phyloP scores from a whole-genome alignment of 2,888 invertebrate genomes.

The Xestia xanthographa region DNA sequence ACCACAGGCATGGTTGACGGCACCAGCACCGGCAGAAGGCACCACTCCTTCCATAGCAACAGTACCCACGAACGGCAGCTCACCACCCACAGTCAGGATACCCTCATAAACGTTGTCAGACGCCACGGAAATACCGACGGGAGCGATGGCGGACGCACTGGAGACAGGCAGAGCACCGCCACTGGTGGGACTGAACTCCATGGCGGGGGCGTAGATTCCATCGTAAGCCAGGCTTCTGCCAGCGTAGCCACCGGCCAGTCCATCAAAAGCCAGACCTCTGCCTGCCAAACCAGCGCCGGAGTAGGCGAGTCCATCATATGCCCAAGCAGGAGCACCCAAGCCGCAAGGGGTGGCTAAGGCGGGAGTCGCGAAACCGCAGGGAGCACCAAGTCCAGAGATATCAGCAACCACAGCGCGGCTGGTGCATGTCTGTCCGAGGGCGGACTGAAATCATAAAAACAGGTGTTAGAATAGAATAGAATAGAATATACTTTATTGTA shows the following conservation, averaged over 20 bases:
- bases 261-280: background rate
- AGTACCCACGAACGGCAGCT: constrained; percentile 73
- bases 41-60: constrained; percentile 75
- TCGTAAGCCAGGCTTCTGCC: constrained; percentile 14
- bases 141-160: constrained; percentile 24
- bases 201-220: constrained; percentile 5
- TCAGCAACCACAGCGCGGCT: constrained; percentile 45
- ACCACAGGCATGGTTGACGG: constrained; percentile 76
- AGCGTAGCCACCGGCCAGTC: background rate
- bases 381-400: constrained; percentile 15
- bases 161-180: constrained; percentile 53
- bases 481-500: too few relatives aligned
- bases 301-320: constrained; percentile 10
- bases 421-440: constrained; percentile 27
- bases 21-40: constrained; percentile 74
- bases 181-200: constrained; percentile 44
- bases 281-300: constrained; percentile 6
- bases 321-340: background rate
- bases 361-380: constrained; percentile 13
- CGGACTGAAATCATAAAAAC: constrained; percentile 20
- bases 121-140: constrained; percentile 46
- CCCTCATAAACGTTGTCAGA: constrained; percentile 64
- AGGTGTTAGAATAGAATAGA: too few relatives aligned
- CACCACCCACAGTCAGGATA: constrained; percentile 66
- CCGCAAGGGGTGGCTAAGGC: background rate